phyloP scores from a whole-genome alignment of 2,888 invertebrate species.

The Cheilosia grossa region DNA sequence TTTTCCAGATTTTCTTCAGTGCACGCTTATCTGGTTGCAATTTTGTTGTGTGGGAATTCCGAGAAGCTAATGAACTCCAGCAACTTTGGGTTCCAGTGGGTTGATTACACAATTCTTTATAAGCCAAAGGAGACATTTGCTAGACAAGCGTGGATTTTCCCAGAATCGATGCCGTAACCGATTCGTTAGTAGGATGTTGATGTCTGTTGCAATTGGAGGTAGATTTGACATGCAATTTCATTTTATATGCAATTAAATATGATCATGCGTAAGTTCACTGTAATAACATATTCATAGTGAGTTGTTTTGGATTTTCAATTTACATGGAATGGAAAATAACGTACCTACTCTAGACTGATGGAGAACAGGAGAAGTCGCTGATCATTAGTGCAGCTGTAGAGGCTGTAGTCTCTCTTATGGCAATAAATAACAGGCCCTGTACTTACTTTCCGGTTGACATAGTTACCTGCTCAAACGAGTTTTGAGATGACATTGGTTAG shows the following conservation, averaged over 20 bases:
- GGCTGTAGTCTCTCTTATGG: no score
- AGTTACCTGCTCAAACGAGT: no score
- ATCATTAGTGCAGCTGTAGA: not conserved
- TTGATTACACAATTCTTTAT: constrained; percentile 18
- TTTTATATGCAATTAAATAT: not conserved
- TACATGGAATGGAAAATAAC: not conserved
- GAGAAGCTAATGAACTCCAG: constrained; percentile 40
- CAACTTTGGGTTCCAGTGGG: constrained; percentile 10
- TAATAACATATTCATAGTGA: constrained; percentile 12
- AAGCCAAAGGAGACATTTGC: not conserved
- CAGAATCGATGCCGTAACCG: constrained; percentile 44
- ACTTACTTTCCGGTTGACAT: no score
- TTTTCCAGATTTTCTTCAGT: constrained; percentile 63
- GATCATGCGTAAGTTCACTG: not conserved
- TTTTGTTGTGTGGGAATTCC: constrained; percentile 24
- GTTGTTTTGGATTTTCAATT: not conserved
- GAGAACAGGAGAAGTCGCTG: no score
- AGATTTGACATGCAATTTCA: constrained; percentile 19
- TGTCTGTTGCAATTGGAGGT: constrained; percentile 31
- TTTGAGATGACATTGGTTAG: no score
- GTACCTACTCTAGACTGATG: no score
- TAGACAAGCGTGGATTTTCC: constrained; percentile 54
- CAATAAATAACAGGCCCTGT: no score
- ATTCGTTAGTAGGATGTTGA: constrained; percentile 51
- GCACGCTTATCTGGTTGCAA: constrained; percentile 27